Evolutionary conservation across 1,140 invertebrate genomes (phyloP).

Genomic region (Orius insidiosus): DNA sequence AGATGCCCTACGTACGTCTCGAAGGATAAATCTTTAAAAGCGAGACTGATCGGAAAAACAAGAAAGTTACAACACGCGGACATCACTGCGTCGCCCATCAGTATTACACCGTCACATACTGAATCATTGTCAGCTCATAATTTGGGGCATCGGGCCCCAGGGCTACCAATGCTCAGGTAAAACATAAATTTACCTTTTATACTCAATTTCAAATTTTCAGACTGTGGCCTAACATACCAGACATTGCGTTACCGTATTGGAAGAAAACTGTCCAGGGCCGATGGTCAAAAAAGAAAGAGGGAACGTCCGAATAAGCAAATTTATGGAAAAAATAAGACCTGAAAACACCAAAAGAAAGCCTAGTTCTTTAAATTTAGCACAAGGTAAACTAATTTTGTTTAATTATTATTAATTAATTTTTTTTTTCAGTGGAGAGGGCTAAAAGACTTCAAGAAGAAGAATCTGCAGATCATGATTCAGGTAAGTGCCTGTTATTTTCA

Average conservation of each 20-base stretch:
- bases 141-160: conserved; percentile 87
- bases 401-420: too few species aligned
- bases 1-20: conserved; percentile 61
- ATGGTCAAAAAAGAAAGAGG: conserved; percentile 45
- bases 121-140: conserved; percentile 83
- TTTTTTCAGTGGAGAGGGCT: too few species aligned
- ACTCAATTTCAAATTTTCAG: too few species aligned
- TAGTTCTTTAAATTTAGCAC: conserved; percentile 27
- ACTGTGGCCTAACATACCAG: conserved; percentile 80
- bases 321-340: conserved; percentile 55
- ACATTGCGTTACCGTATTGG: conserved; percentile 58
- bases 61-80: conserved; percentile 58
- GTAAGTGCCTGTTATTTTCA: too few species aligned
- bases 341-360: conserved; percentile 34
- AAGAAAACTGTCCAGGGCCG: conserved; percentile 70
- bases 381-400: conserved; percentile 26
- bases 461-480: too few species aligned
- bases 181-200: conserved; percentile 20
- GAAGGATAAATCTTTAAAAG: conserved; percentile 64
- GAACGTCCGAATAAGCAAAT: conserved; percentile 48
- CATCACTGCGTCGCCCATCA: conserved; percentile 81
- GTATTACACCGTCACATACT: conserved; percentile 76
- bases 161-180: conserved; percentile 78
- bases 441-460: too few species aligned
- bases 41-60: conserved; percentile 49